phyloP scores from a whole-genome alignment of 2,888 invertebrate species.

The Drosophila rellima region DNA sequence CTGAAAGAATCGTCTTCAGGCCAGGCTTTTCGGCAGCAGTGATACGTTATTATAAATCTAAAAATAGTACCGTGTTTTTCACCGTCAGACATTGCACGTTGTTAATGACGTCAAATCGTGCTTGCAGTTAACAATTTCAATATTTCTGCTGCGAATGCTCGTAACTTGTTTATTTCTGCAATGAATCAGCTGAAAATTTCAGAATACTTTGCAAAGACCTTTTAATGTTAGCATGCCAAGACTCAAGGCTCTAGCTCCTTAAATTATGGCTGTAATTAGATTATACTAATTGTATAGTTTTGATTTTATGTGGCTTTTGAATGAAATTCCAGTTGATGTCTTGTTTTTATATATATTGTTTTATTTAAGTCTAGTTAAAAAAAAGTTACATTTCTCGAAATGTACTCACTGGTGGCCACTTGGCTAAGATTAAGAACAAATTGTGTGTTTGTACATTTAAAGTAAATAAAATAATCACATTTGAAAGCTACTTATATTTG shows the following conservation, averaged over 20 bases:
- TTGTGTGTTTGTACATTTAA: conserved; percentile 9
- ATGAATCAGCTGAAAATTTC: background rate
- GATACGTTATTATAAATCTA: background rate
- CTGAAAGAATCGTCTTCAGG: background rate
- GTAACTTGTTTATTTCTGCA: background rate
- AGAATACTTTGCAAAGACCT: background rate
- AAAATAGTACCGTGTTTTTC: background rate
- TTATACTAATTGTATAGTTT: background rate
- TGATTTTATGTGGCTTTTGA: too few relatives aligned
- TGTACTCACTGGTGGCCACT: background rate
- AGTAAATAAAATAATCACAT: conserved; percentile 9
- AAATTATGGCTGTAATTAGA: background rate
- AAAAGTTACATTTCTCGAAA: background rate
- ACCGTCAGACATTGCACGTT: background rate
- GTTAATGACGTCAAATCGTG: background rate
- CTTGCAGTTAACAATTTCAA: background rate
- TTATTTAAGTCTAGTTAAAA: conserved; percentile 6
- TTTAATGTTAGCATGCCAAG: background rate
- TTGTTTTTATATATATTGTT: conserved; percentile 2
- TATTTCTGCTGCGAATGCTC: background rate
- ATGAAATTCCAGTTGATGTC: conserved; percentile 18
- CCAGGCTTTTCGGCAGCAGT: conserved; percentile 7
- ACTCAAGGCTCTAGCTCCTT: background rate
- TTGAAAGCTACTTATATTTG: background rate
- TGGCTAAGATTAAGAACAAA: background rate